Base-by-base conservation (phyloP, 2,888 invertebrate genomes). In the Nysson spinosus region DNA sequence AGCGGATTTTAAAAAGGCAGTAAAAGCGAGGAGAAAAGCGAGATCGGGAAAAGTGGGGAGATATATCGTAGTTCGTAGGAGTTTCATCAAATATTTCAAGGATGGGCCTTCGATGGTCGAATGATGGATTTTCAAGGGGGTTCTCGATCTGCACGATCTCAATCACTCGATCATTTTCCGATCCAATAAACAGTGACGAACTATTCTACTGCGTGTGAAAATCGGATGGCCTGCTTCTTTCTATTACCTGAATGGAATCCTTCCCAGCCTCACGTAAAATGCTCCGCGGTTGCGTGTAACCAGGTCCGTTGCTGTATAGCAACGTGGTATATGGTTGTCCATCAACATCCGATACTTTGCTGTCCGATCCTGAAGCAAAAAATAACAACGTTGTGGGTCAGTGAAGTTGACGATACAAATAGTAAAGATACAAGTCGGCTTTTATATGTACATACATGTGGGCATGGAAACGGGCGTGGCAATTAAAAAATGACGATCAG, bases 241-340 rank as follows among this genome's bases (percentile, higher is more conserved):
- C 60, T 28, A 55, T 71, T 72, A 83, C 83, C 80, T 83, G 83
- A 77, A 83, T 82, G 30, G 83, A 83, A 64, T 83, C 83, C 62
- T 82, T 83, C 42, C 80, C 78, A 42, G 76, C 81, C 56, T 80
- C 92, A 68, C 88, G 87, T 6, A 90, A 88, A 3, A 92, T 86
- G 6, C 91, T 90, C 43, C 93, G 88, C 0, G 93, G 93, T 19
- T 89, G 88, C 0, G 92, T 90, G 83, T 92, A 93, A 0, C 94
- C 94, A 0, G 94, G 94, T 0, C 94, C 94, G 70, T 93, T 94
- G 1, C 93, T 93, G 81, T 94, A 94, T 16, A 94, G 88, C 14
- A 94, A 87, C 3, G 93, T 94, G 11, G 93, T 93, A 83, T 94
- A 94, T 0, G 92, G 91, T 70, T 93, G 89, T 0, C 92, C 92